Conservation (phyloP, 2,113 vertebrate species). For the Gopherus evgoodei region DNA sequence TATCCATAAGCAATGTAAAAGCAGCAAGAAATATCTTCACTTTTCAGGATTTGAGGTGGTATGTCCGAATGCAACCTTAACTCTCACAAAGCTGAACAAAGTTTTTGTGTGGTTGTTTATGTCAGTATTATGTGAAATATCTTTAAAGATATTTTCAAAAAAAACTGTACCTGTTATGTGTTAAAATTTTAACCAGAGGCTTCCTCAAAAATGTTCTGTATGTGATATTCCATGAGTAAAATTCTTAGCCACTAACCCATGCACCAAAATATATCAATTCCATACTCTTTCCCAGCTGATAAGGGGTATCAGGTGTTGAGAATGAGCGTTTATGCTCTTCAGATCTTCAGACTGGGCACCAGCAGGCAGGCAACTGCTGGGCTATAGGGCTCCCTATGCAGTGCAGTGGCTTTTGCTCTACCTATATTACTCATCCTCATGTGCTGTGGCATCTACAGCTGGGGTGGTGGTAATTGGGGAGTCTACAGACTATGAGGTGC, state of each 20-base stretch:
- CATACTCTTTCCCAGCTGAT: background rate
- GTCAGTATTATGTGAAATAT: background rate
- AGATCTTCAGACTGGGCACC: background rate
- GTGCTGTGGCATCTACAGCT: background rate
- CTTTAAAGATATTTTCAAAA: background rate
- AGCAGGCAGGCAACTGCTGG: background rate
- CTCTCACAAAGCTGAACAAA: background rate
- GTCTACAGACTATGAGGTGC: background rate
- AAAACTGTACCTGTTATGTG: background rate
- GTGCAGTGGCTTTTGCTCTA: background rate
- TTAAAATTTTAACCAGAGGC: background rate
- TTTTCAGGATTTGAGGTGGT: background rate
- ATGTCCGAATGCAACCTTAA: background rate
- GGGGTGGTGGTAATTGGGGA: background rate
- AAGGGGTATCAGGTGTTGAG: background rate
- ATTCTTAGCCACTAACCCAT: background rate
- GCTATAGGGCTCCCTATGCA: background rate
- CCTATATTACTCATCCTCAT: background rate
- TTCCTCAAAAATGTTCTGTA: background rate
- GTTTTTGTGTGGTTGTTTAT: background rate
- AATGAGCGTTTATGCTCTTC: background rate
- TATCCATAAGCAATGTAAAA: background rate
- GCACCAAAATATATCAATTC: background rate
- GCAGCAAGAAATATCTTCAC: background rate
- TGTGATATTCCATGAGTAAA: background rate